Percentiles rank a stretch among this genome's conserved stretches.
These are phyloP conservation scores for Eurystomus glaucurus DNA, from an alignment of 2,797 vertebrate species.

Conservation along the genomic window DNA sequence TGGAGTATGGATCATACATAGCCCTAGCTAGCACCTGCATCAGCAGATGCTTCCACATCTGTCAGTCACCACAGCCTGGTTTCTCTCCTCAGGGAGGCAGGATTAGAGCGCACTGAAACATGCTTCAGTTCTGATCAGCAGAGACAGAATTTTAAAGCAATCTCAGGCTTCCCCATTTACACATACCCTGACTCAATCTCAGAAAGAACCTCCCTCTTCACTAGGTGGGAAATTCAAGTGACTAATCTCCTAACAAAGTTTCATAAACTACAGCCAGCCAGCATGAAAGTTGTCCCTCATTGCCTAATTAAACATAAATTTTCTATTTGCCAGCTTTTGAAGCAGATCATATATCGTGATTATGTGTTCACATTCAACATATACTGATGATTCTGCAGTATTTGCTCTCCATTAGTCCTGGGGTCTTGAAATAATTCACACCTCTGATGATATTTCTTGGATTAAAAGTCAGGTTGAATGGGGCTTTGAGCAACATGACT, in stretches of 20 bases:
- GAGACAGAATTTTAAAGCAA: background rate
- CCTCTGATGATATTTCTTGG: background rate
- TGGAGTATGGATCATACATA: background rate
- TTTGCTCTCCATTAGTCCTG: background rate
- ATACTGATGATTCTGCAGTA: background rate
- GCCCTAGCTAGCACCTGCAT: background rate
- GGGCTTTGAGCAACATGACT: background rate
- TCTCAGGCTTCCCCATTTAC: background rate
- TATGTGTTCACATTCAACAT: background rate
- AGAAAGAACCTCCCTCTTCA: background rate
- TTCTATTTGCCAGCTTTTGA: background rate
- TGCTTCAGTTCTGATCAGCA: background rate
- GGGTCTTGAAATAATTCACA: background rate
- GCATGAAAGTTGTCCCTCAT: background rate
- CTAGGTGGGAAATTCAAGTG: background rate
- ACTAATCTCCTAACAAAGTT: background rate
- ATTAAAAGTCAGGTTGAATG: background rate
- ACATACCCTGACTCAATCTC: background rate
- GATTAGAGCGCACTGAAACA: background rate
- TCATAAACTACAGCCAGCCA: background rate
- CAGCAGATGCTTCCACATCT: background rate
- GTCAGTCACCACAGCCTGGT: background rate
- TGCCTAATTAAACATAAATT: background rate
- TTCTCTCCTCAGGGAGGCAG: background rate
- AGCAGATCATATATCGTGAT: background rate